Conservation (phyloP, 2,797 vertebrate genomes). For the Enteromius radiatus region DNA sequence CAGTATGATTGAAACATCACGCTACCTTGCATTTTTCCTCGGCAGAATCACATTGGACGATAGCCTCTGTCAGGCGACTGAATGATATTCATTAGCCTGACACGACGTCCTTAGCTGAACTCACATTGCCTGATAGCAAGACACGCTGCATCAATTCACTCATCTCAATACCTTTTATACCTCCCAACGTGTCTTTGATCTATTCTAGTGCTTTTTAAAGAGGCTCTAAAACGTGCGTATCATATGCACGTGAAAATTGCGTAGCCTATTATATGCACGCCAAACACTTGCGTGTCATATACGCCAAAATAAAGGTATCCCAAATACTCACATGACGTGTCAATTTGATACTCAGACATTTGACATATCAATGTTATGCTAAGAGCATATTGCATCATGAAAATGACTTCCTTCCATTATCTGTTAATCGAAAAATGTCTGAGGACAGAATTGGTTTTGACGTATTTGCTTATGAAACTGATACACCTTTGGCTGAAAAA, state of each 20-base stretch:
- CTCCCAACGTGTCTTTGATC: slow-evolving; percentile 20
- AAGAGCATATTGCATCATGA: neutral
- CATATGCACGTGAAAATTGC: too few relatives aligned
- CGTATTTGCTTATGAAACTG: slow-evolving; percentile 53
- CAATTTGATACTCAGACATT: neutral
- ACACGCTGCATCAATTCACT: slow-evolving; percentile 18
- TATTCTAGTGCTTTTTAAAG: slow-evolving; percentile 28
- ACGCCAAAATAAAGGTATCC: too few relatives aligned
- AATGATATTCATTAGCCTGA: slow-evolving; percentile 46
- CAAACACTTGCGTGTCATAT: too few relatives aligned
- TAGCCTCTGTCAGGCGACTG: slow-evolving; percentile 39
- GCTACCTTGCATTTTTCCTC: slow-evolving; percentile 52
- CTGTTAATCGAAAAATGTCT: slow-evolving; percentile 12
- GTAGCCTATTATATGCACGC: too few relatives aligned
- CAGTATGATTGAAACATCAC: slow-evolving; percentile 53
- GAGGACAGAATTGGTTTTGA: slow-evolving; percentile 23
- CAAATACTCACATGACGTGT: neutral
- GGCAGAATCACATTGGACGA: slow-evolving; percentile 45
- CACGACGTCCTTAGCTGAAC: slow-evolving; percentile 45
- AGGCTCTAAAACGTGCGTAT: neutral
- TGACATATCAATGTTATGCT: neutral
- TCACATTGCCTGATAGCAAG: slow-evolving; percentile 26
- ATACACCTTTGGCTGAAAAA: slow-evolving; percentile 48
- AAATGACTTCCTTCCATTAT: neutral
- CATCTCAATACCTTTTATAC: slow-evolving; percentile 21